Percentiles rank a stretch among this genome's conserved stretches.
Conservation (phyloP, 2,888 invertebrate species). For the Dryomyza anilis region DNA sequence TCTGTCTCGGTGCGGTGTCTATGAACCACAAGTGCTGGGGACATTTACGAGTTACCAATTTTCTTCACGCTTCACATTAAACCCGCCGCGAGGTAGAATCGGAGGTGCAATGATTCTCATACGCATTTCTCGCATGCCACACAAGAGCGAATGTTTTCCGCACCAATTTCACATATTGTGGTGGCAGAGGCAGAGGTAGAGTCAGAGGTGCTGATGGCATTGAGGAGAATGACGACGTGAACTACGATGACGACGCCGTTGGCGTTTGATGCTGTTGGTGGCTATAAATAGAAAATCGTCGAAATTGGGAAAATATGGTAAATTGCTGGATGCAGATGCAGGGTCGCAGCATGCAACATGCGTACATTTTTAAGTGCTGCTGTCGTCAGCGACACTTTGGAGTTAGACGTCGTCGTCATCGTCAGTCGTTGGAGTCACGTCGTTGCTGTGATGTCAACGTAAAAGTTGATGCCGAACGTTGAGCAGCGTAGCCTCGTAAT, state of each 20-base stretch:
- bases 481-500: conserved; percentile 33
- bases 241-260: background rate
- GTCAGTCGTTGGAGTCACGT: no score
- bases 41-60: conserved; percentile 14
- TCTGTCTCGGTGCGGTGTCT: background rate
- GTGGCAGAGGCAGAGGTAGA: background rate
- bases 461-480: background rate
- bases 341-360: no score
- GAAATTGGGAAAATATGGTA: background rate
- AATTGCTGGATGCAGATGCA: background rate
- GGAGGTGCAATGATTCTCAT: background rate
- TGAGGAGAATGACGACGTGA: background rate
- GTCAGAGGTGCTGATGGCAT: background rate
- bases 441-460: background rate
- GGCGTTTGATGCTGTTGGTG: background rate
- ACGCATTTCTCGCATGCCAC: background rate
- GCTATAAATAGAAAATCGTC: background rate
- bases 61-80: conserved; percentile 11
- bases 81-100: background rate
- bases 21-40: background rate
- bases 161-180: background rate
- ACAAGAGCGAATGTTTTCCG: background rate
- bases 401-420: no score
- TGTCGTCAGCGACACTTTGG: background rate
- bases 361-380: background rate